Evolutionary conservation across 1,140 invertebrate genomes (phyloP).

Genomic region (Monomorium pharaonis): DNA sequence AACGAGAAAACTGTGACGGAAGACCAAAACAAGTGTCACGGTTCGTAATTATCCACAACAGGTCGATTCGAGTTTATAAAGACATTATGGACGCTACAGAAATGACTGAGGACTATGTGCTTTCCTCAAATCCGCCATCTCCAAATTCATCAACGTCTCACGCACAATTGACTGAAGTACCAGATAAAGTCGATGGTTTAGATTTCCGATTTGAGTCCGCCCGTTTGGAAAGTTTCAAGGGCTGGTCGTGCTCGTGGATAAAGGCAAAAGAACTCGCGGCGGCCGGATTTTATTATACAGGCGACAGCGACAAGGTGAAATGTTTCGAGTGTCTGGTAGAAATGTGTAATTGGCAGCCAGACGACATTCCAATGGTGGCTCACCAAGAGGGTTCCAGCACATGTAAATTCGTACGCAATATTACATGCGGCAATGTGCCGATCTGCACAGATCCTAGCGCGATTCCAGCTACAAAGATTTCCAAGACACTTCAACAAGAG

Average conservation of each 20-base stretch:
- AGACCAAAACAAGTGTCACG: too few relatives aligned
- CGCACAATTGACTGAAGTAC: too few relatives aligned
- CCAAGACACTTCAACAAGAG: too few relatives aligned
- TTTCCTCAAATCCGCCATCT: too few relatives aligned
- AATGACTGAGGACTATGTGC: too few relatives aligned
- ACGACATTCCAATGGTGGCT: constrained; percentile 92
- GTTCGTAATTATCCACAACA: too few relatives aligned
- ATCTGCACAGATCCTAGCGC: constrained; percentile 79
- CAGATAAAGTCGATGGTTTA: too few relatives aligned
- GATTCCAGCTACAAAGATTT: too few relatives aligned
- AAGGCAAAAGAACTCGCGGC: constrained; percentile 87
- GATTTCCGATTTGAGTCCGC: neutral
- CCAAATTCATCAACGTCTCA: too few relatives aligned
- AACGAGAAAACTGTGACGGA: too few relatives aligned
- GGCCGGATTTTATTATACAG: constrained; percentile 93
- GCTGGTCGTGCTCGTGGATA: constrained; percentile 87
- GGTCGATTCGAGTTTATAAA: too few relatives aligned
- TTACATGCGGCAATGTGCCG: constrained; percentile 88
- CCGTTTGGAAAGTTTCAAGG: constrained; percentile 85
- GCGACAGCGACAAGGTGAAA: constrained; percentile 88
- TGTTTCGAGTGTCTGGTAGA: constrained; percentile 95
- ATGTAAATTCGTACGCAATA: constrained; percentile 90
- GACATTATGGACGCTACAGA: too few relatives aligned
- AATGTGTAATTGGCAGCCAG: constrained; percentile 91
- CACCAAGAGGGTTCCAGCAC: constrained; percentile 92